Conservation (phyloP, 2,797 vertebrate genomes). For the Cyprinella venusta region DNA sequence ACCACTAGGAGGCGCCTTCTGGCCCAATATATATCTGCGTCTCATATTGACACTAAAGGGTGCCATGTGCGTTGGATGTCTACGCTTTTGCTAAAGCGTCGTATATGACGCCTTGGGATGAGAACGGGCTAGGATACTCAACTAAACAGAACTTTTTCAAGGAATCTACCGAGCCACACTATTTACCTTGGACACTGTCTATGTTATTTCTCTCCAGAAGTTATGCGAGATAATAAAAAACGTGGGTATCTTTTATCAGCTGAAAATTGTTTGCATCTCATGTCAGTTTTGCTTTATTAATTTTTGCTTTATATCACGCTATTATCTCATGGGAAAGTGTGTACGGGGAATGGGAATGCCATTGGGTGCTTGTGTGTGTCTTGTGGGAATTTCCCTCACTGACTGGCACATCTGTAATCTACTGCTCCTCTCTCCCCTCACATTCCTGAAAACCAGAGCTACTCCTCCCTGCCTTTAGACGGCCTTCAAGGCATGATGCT, state of each 20-base stretch:
- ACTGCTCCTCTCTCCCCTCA: conserved; percentile 36
- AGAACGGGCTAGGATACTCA: background rate
- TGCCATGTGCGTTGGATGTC: too few species aligned
- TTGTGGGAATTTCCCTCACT: conserved; percentile 34
- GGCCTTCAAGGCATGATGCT: too few species aligned
- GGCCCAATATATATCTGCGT: too few species aligned
- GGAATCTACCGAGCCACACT: background rate
- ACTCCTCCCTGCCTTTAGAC: conserved; percentile 31
- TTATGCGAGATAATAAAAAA: background rate
- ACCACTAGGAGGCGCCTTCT: too few species aligned
- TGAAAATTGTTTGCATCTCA: background rate
- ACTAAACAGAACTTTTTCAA: background rate
- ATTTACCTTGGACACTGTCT: background rate
- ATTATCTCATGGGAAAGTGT: background rate
- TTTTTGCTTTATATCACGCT: too few species aligned
- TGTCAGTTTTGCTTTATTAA: background rate
- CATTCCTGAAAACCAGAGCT: conserved; percentile 41
- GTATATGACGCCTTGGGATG: too few species aligned
- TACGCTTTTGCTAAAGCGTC: too few species aligned
- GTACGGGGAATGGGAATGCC: background rate
- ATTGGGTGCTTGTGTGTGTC: conserved; percentile 21
- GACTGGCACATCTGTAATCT: conserved; percentile 47
- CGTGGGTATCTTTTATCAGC: background rate
- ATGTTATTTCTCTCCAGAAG: background rate
- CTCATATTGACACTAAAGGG: too few species aligned